phyloP scores from a whole-genome alignment of 1,140 invertebrate species.

The Argopecten irradians region DNA sequence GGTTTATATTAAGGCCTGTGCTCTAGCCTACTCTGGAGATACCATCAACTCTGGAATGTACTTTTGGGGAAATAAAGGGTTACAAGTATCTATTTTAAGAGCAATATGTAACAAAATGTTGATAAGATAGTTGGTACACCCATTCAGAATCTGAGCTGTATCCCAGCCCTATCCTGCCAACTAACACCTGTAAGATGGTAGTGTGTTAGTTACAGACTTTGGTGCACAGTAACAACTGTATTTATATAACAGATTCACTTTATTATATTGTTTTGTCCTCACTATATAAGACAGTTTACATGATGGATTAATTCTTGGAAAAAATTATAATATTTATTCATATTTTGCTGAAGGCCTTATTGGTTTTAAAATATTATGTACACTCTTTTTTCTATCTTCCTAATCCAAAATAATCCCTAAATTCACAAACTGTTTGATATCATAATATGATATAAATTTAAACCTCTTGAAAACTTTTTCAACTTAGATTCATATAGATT shows the following conservation, averaged over 20 bases:
- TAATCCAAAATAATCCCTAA: too few species aligned
- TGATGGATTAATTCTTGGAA: too few species aligned
- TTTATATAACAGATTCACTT: not conserved
- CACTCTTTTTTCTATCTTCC: too few species aligned
- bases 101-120: not conserved
- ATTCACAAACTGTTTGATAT: too few species aligned
- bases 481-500: too few species aligned
- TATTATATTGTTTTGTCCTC: not conserved
- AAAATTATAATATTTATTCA: too few species aligned
- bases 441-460: too few species aligned
- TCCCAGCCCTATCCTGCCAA: not conserved
- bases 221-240: not conserved
- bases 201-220: not conserved
- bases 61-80: conserved; percentile 21
- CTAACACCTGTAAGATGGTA: not conserved
- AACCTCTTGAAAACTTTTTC: too few species aligned
- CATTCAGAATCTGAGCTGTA: not conserved
- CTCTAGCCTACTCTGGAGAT: not conserved
- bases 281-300: not conserved
- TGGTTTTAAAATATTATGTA: too few species aligned
- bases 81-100: not conserved
- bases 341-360: too few species aligned
- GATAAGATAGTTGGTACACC: not conserved
- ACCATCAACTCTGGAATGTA: not conserved
- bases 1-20: not conserved